Evolutionary conservation across 2,797 vertebrate species (phyloP), one percentile per base, ranked within the genome.

Genomic region (Champsocephalus gunnari): DNA sequence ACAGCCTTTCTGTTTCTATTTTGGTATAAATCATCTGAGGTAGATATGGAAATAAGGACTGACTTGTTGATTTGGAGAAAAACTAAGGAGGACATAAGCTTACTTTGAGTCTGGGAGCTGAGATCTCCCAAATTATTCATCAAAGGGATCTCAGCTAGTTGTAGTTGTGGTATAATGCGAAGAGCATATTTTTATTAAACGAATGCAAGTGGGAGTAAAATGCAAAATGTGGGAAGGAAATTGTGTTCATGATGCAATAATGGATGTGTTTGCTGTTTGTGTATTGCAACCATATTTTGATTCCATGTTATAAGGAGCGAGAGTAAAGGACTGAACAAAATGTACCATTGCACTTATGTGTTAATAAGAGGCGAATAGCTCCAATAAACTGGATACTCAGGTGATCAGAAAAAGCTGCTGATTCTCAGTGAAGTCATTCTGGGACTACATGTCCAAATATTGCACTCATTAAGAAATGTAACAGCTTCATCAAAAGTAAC

Each of bases 101-200:
- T 32, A 45, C 69, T 73, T 21, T 75, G 10, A 45, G 32, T 51
- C 50, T 19, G 17, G 43, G 0, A 64, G 53, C 41, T 21, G 60
- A 73, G 8, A 60, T 66, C 54, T 60, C 58, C n/a, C n/a, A 51
- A 71, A 66, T 77, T 34, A 82, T 64, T 73, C 44, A 77, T 64
- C 43, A 66, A 16, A 28, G 44, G 12, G 12, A 77, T 19, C 12
- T 68, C 73, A 43, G 66, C 57, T 60, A 28, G 57, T 50, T 43
- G 56, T 10, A 19, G 19, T 19, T 19, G 19, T 19, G 19, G 32
- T 44, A 50, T 54, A 1, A 60, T 59, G 56, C 55, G 48, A 49
- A 73, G 48, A 5, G 11, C 17, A 55, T 45, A 38, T 64, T 65
- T 24, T 21, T 51, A 57, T 64, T 28, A 34, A 49, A 80, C 54